A percentile compares a stretch with the other conserved stretches of the same genome.
These are phyloP conservation scores for Musca vetustissima DNA, from an alignment of 1,140 invertebrate species.

Conservation along the genomic window DNA sequence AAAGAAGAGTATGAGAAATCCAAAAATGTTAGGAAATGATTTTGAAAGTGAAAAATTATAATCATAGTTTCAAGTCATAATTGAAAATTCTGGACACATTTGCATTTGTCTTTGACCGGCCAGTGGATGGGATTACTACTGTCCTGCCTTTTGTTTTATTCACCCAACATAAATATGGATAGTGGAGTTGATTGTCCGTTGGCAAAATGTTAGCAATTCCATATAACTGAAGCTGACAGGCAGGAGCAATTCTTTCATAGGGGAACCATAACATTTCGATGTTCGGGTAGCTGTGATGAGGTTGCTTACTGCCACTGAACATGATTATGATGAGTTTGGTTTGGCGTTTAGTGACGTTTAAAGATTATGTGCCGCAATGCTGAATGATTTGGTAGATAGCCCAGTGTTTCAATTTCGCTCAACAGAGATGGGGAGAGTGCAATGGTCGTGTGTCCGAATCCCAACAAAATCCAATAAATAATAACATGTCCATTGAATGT, in stretches of 20 bases:
- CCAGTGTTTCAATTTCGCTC: too few relatives aligned
- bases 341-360: neutral
- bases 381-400: neutral
- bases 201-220: too few relatives aligned
- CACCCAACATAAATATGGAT: too few relatives aligned
- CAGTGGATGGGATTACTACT: neutral
- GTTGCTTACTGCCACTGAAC: neutral
- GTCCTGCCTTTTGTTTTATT: neutral
- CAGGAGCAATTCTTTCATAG: too few relatives aligned
- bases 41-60: constrained; percentile 20
- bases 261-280: too few relatives aligned
- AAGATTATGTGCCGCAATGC: constrained; percentile 10
- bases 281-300: too few relatives aligned
- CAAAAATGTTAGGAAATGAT: neutral
- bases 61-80: constrained; percentile 18
- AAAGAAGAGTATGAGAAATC: too few relatives aligned
- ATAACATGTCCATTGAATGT: constrained; percentile 18
- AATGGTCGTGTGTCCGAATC: constrained; percentile 16
- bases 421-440: neutral
- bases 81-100: constrained; percentile 23
- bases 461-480: constrained; percentile 14
- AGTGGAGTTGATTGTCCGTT: too few relatives aligned
- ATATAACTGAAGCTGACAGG: too few relatives aligned
- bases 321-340: constrained; percentile 5
- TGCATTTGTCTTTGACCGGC: constrained; percentile 15